These are phyloP conservation scores for Phasia obesa DNA, from an alignment of 2,888 invertebrate genomes.

Conservation along the genomic window DNA sequence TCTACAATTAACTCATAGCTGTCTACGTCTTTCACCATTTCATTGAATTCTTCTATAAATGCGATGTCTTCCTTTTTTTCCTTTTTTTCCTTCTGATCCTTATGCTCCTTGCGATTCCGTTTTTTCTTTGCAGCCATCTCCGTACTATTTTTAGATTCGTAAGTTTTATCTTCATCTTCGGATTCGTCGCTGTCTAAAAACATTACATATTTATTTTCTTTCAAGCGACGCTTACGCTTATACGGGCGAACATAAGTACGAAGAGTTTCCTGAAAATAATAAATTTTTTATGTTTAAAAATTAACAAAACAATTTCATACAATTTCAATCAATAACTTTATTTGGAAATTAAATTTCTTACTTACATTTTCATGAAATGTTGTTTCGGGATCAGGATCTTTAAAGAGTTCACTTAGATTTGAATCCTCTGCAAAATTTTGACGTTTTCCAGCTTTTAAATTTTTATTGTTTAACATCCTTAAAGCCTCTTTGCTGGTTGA, in stretches of 20 bases:
- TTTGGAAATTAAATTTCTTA: background rate
- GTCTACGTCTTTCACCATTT: slow-evolving; percentile 79
- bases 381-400: slow-evolving; percentile 76
- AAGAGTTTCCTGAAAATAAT: slow-evolving; percentile 73
- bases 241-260: slow-evolving; percentile 78
- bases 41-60: slow-evolving; percentile 79
- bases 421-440: slow-evolving; percentile 4
- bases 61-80: slow-evolving; percentile 73
- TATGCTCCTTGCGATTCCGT: slow-evolving; percentile 71
- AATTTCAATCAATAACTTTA: background rate
- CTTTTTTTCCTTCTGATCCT: slow-evolving; percentile 71
- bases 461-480: slow-evolving; percentile 28
- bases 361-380: slow-evolving; percentile 78
- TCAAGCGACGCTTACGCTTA: slow-evolving; percentile 75
- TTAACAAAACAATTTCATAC: background rate
- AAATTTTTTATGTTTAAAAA: background rate
- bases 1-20: slow-evolving; percentile 78
- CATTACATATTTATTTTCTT: slow-evolving; percentile 72
- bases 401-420: slow-evolving; percentile 73
- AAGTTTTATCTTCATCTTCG: slow-evolving; percentile 70
- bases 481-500: slow-evolving; percentile 37
- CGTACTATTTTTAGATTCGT: slow-evolving; percentile 62
- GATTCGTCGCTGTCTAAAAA: slow-evolving; percentile 77
- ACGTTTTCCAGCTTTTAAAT: slow-evolving; percentile 4
- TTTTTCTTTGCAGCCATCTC: slow-evolving; percentile 69